Conservation (phyloP, 2,888 invertebrate species). For the Microplitis manilae region DNA sequence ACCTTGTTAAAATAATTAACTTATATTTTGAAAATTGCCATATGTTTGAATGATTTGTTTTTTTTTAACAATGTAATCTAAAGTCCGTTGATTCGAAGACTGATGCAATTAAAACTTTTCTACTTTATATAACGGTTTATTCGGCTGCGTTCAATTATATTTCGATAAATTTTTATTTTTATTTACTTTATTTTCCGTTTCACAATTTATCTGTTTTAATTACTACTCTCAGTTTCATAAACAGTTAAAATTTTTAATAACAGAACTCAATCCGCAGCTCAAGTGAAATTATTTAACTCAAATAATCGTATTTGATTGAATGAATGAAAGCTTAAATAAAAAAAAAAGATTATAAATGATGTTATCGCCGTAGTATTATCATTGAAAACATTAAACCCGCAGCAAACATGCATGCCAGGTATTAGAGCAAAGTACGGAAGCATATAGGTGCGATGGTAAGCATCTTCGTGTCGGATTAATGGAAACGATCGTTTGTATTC, state of each 20-base stretch:
- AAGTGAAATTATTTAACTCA: background rate
- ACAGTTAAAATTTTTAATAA: background rate
- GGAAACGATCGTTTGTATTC: conserved; percentile 37
- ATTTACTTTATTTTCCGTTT: conserved; percentile 19
- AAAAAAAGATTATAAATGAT: background rate
- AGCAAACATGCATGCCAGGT: background rate
- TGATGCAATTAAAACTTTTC: conserved; percentile 68
- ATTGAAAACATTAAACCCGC: background rate
- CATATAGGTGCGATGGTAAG: background rate
- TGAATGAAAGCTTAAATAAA: background rate
- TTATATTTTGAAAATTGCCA: too few relatives aligned
- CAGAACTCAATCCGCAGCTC: background rate
- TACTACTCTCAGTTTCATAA: background rate
- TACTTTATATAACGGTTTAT: conserved; percentile 61
- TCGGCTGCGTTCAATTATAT: conserved; percentile 55
- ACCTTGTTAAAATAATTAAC: too few relatives aligned
- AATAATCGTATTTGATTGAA: background rate
- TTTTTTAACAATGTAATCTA: conserved; percentile 24
- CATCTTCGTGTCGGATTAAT: conserved; percentile 34
- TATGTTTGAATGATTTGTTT: too few relatives aligned
- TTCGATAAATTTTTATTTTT: conserved; percentile 43
- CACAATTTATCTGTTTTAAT: conserved; percentile 1
- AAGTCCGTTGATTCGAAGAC: conserved; percentile 47
- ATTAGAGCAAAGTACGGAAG: background rate
- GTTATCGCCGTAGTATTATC: background rate